Evolutionary conservation across 2,888 invertebrate genomes (phyloP).

Genomic region (Coelopa pilipes): DNA sequence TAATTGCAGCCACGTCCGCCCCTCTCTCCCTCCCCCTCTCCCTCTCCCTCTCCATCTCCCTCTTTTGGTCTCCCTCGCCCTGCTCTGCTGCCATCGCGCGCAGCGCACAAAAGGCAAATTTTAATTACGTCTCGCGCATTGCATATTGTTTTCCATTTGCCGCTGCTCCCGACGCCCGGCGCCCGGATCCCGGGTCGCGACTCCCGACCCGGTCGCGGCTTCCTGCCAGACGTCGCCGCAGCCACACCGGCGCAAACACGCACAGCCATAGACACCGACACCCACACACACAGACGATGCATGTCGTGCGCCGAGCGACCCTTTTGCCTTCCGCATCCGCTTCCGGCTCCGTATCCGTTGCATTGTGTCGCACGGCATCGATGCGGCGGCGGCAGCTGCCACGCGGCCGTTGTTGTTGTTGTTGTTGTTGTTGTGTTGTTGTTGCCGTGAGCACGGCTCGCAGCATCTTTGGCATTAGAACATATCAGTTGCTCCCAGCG

Average conservation of each 20-base stretch:
- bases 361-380: neutral
- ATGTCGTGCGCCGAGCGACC: neutral
- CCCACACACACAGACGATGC: neutral
- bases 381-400: neutral
- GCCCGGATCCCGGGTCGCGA: neutral
- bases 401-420: slow-evolving; percentile 26
- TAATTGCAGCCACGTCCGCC: slow-evolving; percentile 13
- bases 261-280: neutral
- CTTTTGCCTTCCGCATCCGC: slow-evolving; percentile 9
- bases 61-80: too few species aligned
- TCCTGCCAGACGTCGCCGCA: neutral
- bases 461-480: slow-evolving; percentile 34
- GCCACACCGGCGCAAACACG: neutral
- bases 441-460: slow-evolving; percentile 19
- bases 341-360: slow-evolving; percentile 29
- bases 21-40: neutral
- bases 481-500: slow-evolving; percentile 26
- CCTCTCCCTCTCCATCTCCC: too few species aligned
- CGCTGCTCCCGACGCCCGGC: too few species aligned
- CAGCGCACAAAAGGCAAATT: slow-evolving; percentile 20
- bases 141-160: slow-evolving; percentile 18
- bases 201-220: neutral
- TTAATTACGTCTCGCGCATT: slow-evolving; percentile 24
- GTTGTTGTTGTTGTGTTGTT: slow-evolving; percentile 18
- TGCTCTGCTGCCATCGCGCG: neutral